These are phyloP conservation scores for Nannospalax galili DNA, from an alignment of 2,113 vertebrate genomes.

Conservation along the genomic window DNA sequence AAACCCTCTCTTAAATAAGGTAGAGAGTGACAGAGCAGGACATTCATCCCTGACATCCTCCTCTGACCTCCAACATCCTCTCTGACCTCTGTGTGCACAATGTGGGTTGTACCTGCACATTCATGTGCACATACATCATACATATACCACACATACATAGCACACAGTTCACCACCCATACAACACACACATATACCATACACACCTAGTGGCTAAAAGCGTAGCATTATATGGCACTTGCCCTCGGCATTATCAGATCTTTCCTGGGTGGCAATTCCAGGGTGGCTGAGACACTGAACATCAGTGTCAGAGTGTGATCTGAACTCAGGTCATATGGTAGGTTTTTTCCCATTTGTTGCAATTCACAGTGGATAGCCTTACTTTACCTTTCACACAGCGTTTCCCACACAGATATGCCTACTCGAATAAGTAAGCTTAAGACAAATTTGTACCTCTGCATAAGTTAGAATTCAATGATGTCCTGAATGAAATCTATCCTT, in stretches of 20 bases:
- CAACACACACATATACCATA: neutral
- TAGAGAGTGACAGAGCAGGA: neutral
- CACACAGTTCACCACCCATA: too few relatives aligned
- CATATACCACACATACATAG: too few relatives aligned
- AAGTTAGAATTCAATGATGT: too few relatives aligned
- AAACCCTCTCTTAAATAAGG: neutral
- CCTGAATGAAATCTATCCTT: neutral
- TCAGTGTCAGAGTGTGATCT: neutral
- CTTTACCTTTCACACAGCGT: neutral
- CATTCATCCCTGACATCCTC: neutral
- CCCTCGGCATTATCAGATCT: neutral
- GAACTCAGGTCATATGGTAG: neutral
- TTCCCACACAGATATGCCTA: neutral
- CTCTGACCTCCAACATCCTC: neutral
- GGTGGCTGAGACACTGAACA: neutral
- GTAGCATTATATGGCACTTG: neutral
- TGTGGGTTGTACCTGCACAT: too few relatives aligned
- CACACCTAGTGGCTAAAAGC: neutral
- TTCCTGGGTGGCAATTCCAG: neutral
- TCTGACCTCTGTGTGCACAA: neutral
- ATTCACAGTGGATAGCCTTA: neutral
- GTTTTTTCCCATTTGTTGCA: neutral
- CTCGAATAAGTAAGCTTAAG: too few relatives aligned
- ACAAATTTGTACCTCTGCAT: too few relatives aligned
- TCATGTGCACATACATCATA: too few relatives aligned